phyloP scores from a whole-genome alignment of 2,113 vertebrate species.

The Plotosus lineatus region DNA sequence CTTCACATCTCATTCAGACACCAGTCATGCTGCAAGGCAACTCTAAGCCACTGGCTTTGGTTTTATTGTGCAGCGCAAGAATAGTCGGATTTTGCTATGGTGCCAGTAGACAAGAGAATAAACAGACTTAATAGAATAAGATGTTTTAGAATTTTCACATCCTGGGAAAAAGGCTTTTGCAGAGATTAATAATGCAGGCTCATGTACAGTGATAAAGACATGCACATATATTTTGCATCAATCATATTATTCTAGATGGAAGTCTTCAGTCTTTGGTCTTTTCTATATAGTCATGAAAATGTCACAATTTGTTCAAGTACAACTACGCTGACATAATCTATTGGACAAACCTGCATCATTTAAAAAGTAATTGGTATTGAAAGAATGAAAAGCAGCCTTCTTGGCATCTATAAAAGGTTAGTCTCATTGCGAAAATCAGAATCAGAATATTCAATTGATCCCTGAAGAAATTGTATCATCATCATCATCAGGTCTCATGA shows the following conservation, averaged over 20 bases:
- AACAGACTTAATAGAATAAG: conserved; percentile 4
- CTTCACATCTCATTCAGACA: conserved; percentile 21
- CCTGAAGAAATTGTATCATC: no score
- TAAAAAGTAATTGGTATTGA: neutral
- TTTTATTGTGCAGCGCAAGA: conserved; percentile 46
- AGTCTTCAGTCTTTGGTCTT: neutral
- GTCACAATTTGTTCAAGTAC: neutral
- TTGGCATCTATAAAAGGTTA: neutral
- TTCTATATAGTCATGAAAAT: neutral
- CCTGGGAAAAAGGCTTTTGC: neutral
- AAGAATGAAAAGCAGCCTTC: neutral
- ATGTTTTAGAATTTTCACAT: conserved; percentile 13
- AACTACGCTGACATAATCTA: neutral
- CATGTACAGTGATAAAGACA: neutral
- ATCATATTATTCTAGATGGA: neutral
- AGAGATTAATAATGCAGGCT: neutral
- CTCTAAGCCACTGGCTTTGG: conserved; percentile 42
- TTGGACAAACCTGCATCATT: neutral
- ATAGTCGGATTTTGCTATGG: conserved; percentile 18
- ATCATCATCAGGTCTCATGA: no score
- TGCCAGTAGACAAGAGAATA: conserved; percentile 25
- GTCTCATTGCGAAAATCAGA: neutral
- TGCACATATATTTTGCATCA: neutral
- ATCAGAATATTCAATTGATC: no score
- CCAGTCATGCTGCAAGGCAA: conserved; percentile 10